These are phyloP conservation scores for Apistogramma diplotaenia DNA, from an alignment of 2,113 vertebrate genomes.

Conservation along the genomic window DNA sequence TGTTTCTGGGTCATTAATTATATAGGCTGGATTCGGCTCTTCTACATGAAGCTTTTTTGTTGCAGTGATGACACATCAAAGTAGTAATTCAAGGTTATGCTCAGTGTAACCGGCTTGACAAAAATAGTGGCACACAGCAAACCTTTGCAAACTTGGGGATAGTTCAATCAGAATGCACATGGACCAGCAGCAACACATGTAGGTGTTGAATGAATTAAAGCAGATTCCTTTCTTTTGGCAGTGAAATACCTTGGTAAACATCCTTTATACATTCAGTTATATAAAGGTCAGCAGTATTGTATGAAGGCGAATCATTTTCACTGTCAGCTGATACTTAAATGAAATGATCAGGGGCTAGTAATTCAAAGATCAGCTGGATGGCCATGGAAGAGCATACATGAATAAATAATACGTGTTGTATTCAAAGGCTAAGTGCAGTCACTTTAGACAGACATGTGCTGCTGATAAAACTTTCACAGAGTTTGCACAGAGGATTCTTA, in stretches of 20 bases:
- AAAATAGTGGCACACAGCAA: background rate
- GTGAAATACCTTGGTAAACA: background rate
- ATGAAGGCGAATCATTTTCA: background rate
- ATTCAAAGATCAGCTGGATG: constrained; percentile 36
- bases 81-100: background rate
- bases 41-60: background rate
- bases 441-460: constrained; percentile 2
- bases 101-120: background rate
- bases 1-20: constrained; percentile 4
- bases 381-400: background rate
- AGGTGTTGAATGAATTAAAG: background rate
- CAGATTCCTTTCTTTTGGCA: background rate
- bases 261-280: background rate
- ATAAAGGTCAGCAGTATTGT: background rate
- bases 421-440: constrained; percentile 37
- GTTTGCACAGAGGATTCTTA: constrained; percentile 10
- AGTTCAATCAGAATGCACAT: background rate
- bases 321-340: background rate
- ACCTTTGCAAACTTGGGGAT: background rate
- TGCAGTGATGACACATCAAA: background rate
- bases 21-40: background rate
- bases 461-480: constrained; percentile 27
- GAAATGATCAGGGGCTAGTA: background rate
- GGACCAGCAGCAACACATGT: background rate
- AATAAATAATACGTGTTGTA: constrained; percentile 28